These are phyloP conservation scores for Poliocrania exsul DNA, from an alignment of 2,797 vertebrate species.

Conservation along the genomic window DNA sequence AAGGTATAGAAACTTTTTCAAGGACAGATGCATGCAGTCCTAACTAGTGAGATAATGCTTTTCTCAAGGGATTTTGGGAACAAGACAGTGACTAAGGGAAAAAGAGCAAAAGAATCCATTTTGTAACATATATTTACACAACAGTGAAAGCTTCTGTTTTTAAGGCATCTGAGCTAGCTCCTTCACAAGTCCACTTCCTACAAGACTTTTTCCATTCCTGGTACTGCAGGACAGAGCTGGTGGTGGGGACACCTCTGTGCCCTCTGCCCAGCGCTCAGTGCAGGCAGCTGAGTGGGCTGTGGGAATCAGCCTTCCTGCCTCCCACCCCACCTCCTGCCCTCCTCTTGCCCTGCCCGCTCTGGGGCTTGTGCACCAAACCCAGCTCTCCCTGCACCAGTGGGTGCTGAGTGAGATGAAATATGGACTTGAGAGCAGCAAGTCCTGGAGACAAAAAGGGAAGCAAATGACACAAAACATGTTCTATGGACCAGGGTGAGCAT, in stretches of 20 bases:
- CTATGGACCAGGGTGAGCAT: not conserved
- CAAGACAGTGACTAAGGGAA: too few relatives aligned
- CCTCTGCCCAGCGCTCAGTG: fast-evolving
- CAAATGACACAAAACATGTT: not conserved
- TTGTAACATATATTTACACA: too few relatives aligned
- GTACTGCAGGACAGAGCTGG: not conserved
- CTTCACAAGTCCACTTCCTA: too few relatives aligned
- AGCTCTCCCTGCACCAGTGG: not conserved
- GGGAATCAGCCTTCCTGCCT: not conserved
- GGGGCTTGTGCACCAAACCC: not conserved
- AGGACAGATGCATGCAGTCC: too few relatives aligned
- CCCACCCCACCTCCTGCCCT: not conserved
- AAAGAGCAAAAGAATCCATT: too few relatives aligned
- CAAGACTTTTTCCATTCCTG: too few relatives aligned
- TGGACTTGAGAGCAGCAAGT: not conserved
- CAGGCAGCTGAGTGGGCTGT: not conserved
- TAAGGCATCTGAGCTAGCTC: too few relatives aligned
- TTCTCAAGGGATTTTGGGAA: too few relatives aligned
- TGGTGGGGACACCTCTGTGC: fast-evolving
- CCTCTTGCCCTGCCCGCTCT: not conserved
- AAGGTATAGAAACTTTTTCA: too few relatives aligned
- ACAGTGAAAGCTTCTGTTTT: too few relatives aligned
- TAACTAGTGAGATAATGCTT: too few relatives aligned
- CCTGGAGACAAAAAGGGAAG: not conserved
- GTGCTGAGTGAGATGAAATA: not conserved